Evolutionary conservation across 2,113 vertebrate genomes (phyloP).

Genomic region (Stigmatopora argus): DNA sequence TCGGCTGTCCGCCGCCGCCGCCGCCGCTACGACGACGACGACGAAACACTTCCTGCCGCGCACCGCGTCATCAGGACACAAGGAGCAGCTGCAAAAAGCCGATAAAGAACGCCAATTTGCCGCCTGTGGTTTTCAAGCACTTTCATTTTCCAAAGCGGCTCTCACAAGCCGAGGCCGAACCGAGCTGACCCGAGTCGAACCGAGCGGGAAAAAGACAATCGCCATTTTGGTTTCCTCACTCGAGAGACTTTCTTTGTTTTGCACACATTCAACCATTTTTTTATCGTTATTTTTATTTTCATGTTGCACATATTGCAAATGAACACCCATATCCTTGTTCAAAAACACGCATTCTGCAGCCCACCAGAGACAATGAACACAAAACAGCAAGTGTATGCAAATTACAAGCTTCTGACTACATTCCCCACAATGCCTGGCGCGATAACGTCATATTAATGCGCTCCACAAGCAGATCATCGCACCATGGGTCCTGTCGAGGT

Average conservation of each 20-base stretch:
- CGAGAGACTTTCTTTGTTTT: background rate
- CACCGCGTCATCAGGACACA: slow-evolving; percentile 46
- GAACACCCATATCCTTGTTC: background rate
- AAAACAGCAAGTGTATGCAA: background rate
- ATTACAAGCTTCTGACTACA: slow-evolving; percentile 5
- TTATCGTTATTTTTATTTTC: background rate
- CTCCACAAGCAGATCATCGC: background rate
- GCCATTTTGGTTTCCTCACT: background rate
- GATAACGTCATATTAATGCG: slow-evolving; percentile 14
- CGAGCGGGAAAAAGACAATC: background rate
- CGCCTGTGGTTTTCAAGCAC: background rate
- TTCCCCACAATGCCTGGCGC: slow-evolving; percentile 28
- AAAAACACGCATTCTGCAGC: background rate
- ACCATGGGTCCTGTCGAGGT: slow-evolving; percentile 57
- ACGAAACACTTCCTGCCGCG: slow-evolving; percentile 64
- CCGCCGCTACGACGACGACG: slow-evolving; percentile 26
- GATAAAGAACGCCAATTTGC: background rate
- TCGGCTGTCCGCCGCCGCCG: slow-evolving; percentile 50
- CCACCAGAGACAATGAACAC: background rate
- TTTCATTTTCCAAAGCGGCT: background rate
- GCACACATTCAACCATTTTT: background rate
- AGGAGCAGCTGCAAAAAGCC: background rate
- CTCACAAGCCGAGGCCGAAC: background rate
- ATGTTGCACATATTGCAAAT: background rate
- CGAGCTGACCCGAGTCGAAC: slow-evolving; percentile 2